Evolutionary conservation across 2,797 vertebrate genomes (phyloP).

Genomic region (Sebastiscus albofasciatus): DNA sequence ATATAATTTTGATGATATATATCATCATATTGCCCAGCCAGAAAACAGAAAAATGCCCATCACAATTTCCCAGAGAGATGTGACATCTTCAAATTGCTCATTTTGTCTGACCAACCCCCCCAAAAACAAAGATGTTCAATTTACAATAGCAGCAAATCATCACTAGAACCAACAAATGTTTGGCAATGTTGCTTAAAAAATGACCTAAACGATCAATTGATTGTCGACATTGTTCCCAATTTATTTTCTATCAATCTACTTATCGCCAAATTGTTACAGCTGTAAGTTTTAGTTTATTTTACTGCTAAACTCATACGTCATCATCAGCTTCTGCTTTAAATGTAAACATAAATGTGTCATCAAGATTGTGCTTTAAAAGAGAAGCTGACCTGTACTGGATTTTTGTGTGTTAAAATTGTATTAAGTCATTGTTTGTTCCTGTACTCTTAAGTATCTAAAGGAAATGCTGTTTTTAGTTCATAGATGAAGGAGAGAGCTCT

Average conservation of each 20-base stretch:
- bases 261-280: not conserved
- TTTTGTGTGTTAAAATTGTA: not conserved
- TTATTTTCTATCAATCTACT: not conserved
- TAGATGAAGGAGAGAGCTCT: constrained; percentile 73
- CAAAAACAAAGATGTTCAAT: too few relatives aligned
- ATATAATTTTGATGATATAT: too few relatives aligned
- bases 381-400: not conserved
- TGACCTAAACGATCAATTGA: too few relatives aligned
- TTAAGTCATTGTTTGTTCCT: not conserved
- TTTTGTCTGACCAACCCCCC: too few relatives aligned
- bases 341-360: not conserved
- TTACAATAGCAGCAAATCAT: too few relatives aligned
- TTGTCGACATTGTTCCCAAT: too few relatives aligned
- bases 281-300: not conserved
- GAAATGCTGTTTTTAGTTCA: constrained; percentile 67
- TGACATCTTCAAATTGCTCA: too few relatives aligned
- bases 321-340: not conserved
- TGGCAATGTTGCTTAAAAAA: not conserved
- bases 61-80: not conserved
- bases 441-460: not conserved
- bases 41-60: not conserved
- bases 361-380: not conserved
- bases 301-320: not conserved
- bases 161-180: not conserved
- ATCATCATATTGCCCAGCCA: too few relatives aligned